Evolutionary conservation across 1,140 invertebrate genomes (phyloP), one percentile per base, ranked within the genome.

Genomic region (Aphelenchoides avenae): DNA sequence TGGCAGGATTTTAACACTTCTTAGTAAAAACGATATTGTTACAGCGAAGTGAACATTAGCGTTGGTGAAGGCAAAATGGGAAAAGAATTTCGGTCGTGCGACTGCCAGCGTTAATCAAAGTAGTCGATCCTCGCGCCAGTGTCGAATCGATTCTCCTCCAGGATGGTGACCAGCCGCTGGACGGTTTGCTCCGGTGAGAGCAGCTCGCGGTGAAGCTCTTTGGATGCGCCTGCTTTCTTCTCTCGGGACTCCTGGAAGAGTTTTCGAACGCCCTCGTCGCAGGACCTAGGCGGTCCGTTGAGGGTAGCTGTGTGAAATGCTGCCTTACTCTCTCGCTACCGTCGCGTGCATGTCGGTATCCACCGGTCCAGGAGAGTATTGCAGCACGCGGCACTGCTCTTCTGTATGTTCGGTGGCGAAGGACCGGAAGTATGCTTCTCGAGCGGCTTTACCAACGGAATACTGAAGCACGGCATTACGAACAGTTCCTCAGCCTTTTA

Each of bases 351-450:
- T 95, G 43, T 88, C 85, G 0, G 91, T 96, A 59, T 89, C 83
- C 2, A 95, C 86, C 3, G 91, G 89, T 24, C 92, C 91, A 0
- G 92, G 92, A 3, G 90, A 86, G 80, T 95, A 97, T 79, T 86
- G 93, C 2, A 97, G 77, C 7, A 94, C 85, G 52, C 84, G 80
- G 0, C 90, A 79, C 22, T 84, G n/a, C n/a, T n/a, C n/a, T n/a
- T n/a, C 72, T 13, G 84, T 83, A 64, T 87, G 84, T 81, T 97
- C 92, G 27, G 83, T 78, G 6, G 89, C 89, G 41, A 97, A 80
- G 4, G 82, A 80, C 72, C 84, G 85, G 70, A 95, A 91, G 74
- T 86, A 89, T 84, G 92, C 88, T 71, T 94, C 89, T 46, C 91
- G 80, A n/a, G 88, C 86, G 13, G 91, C 88, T 82, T 80, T 80